Evolutionary conservation across 2,888 invertebrate species (phyloP).

Genomic region (Drosophila robusta): DNA sequence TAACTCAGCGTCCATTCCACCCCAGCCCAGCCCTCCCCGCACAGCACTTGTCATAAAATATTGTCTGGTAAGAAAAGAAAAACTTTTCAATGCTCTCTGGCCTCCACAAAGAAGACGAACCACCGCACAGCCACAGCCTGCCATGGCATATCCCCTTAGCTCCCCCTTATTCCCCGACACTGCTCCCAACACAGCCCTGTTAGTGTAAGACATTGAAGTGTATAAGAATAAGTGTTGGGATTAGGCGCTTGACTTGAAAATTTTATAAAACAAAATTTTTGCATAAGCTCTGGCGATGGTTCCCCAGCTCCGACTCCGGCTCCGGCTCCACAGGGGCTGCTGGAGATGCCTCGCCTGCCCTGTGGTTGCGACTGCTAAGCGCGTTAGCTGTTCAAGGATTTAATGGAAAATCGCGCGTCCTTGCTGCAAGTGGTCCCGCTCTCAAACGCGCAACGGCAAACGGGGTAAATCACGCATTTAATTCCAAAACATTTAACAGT

Average conservation of each 20-base stretch:
- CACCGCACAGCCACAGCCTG: constrained; percentile 16
- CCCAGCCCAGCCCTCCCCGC: too few relatives aligned
- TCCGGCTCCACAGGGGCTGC: constrained; percentile 10
- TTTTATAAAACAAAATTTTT: constrained; percentile 81
- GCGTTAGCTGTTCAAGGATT: constrained; percentile 79
- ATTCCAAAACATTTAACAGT: constrained; percentile 84
- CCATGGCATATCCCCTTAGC: too few relatives aligned
- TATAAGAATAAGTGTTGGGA: constrained; percentile 81
- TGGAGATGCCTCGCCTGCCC: not conserved
- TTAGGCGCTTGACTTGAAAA: constrained; percentile 81
- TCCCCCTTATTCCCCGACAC: not conserved
- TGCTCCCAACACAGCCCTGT: constrained; percentile 12
- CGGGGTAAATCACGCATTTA: constrained; percentile 82
- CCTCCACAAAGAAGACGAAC: constrained; percentile 40
- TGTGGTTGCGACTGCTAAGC: constrained; percentile 68
- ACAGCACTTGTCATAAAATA: constrained; percentile 76
- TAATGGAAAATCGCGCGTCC: constrained; percentile 73
- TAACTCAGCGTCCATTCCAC: not conserved
- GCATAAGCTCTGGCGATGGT: constrained; percentile 74
- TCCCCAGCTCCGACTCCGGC: constrained; percentile 11
- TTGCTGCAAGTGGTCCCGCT: constrained; percentile 28
- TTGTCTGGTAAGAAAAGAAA: constrained; percentile 79
- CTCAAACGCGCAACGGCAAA: constrained; percentile 51
- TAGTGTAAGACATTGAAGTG: constrained; percentile 78
- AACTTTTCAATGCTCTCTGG: constrained; percentile 70